Percentiles rank a stretch among this genome's conserved stretches.
Conservation (phyloP, 2,797 vertebrate species). For the Lacerta bilineata region DNA sequence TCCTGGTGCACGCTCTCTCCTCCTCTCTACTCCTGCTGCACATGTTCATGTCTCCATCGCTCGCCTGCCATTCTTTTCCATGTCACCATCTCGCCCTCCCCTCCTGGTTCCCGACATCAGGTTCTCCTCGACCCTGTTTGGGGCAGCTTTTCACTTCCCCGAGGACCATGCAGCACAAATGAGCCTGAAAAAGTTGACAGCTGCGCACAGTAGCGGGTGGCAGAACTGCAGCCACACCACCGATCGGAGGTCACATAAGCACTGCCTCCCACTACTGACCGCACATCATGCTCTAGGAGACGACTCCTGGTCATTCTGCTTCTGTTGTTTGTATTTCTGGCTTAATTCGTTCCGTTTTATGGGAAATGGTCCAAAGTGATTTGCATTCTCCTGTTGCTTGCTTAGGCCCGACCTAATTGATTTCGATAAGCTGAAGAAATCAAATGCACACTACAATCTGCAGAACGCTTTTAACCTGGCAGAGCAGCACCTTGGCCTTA, state of each 20-base stretch:
- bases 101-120: background rate
- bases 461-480: constrained; percentile 97
- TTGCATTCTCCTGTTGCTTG: constrained; percentile 22
- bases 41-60: background rate
- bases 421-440: constrained; percentile 98
- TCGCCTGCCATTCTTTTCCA: background rate
- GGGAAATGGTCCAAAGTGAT: constrained; percentile 47
- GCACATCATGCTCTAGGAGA: background rate
- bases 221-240: too few relatives aligned
- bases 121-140: background rate
- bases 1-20: background rate
- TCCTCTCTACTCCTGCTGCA: background rate
- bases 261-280: too few relatives aligned
- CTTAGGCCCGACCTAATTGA: constrained; percentile 94
- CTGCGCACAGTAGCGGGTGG: background rate
- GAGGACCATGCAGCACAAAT: background rate
- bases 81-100: background rate
- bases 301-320: background rate
- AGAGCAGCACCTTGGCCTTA: constrained; percentile 95
- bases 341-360: constrained; percentile 28
- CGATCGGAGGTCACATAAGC: too few relatives aligned
- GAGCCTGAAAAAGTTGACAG: background rate
- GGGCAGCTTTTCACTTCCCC: background rate
- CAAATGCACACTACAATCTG: constrained; percentile 97
- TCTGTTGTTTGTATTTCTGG: background rate